phyloP scores from a whole-genome alignment of 2,797 vertebrate species.

The Synanceia verrucosa region DNA sequence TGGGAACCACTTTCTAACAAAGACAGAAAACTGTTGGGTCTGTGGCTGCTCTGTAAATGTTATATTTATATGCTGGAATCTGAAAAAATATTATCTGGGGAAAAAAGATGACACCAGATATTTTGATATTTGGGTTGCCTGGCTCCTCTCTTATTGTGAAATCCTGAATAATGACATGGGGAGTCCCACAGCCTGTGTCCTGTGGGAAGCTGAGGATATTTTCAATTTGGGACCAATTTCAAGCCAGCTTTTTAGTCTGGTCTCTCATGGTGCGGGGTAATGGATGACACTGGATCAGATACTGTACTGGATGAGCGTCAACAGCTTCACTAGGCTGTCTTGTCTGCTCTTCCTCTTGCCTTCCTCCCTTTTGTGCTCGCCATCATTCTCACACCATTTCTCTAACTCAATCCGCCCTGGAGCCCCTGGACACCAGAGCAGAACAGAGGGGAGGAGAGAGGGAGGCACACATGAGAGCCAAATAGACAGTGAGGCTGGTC shows the following conservation, averaged over 20 bases:
- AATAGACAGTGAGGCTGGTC: conserved; percentile 23
- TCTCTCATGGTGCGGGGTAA: conserved; percentile 28
- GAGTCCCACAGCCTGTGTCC: conserved; percentile 3
- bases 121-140: not conserved
- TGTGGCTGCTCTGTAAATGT: not conserved
- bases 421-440: conserved; percentile 54
- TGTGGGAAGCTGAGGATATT: conserved; percentile 15
- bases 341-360: conserved; percentile 21
- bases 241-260: conserved; percentile 24
- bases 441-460: conserved; percentile 57
- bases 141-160: conserved; percentile 21
- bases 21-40: not conserved
- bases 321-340: conserved; percentile 37
- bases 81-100: conserved; percentile 4
- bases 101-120: conserved; percentile 15
- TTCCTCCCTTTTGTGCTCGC: conserved; percentile 9
- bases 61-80: not conserved
- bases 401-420: conserved; percentile 56
- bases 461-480: conserved; percentile 43
- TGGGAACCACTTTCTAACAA: not conserved
- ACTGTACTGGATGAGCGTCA: conserved; percentile 37
- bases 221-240: conserved; percentile 30
- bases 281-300: conserved; percentile 40
- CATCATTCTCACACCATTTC: conserved; percentile 52
- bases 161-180: conserved; percentile 5